Percentiles rank a stretch among this genome's conserved stretches.
Conservation (phyloP, 2,113 vertebrate species). For the Dasypus novemcinctus region DNA sequence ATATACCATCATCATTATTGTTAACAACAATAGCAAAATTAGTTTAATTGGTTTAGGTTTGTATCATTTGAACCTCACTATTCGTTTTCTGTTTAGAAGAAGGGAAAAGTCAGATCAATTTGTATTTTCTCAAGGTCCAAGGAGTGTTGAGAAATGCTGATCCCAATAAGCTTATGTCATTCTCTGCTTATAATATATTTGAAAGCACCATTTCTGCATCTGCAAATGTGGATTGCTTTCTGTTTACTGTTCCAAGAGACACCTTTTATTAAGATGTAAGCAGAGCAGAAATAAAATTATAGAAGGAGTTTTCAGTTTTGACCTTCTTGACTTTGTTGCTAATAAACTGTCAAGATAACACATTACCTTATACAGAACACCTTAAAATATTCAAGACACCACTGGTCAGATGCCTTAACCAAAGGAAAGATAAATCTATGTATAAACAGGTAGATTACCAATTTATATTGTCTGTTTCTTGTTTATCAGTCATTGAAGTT, state of each 20-base stretch:
- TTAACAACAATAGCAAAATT: neutral
- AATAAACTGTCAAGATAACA: slow-evolving; percentile 81
- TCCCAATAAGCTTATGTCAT: slow-evolving; percentile 30
- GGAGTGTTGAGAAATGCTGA: slow-evolving; percentile 8
- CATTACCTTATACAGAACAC: slow-evolving; percentile 76
- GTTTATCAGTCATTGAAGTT: slow-evolving; percentile 71
- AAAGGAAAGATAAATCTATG: slow-evolving; percentile 77
- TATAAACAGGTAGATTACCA: slow-evolving; percentile 79
- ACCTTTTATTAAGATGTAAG: slow-evolving; percentile 78
- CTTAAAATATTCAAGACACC: slow-evolving; percentile 79
- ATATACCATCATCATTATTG: neutral
- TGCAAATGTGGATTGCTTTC: slow-evolving; percentile 69
- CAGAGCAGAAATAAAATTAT: slow-evolving; percentile 70
- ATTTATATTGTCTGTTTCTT: slow-evolving; percentile 70
- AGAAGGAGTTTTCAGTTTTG: slow-evolving; percentile 74
- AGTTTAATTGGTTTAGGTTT: slow-evolving; percentile 31
- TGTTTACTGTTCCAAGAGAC: slow-evolving; percentile 72
- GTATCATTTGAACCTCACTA: neutral
- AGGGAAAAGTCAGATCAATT: slow-evolving; percentile 45
- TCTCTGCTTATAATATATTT: slow-evolving; percentile 52
- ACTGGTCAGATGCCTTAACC: slow-evolving; percentile 76
- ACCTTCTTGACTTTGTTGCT: slow-evolving; percentile 79
- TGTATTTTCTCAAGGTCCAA: slow-evolving; percentile 23
- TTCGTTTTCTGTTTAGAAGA: neutral
- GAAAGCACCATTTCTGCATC: slow-evolving; percentile 54